Conservation (phyloP, 2,888 invertebrate genomes). For the Pocota personata region DNA sequence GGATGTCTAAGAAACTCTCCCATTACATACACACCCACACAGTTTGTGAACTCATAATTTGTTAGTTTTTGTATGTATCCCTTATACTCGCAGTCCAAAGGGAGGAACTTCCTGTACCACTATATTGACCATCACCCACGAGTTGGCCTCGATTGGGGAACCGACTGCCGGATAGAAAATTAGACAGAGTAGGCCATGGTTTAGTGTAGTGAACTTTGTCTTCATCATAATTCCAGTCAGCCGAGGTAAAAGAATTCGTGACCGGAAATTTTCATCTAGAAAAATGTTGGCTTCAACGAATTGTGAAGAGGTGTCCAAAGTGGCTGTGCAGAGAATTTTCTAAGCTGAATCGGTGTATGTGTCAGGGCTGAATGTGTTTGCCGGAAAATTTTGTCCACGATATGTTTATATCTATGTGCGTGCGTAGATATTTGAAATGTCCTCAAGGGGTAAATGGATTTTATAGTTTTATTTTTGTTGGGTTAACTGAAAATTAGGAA, state of each 20-base stretch:
- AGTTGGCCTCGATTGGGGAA: neutral
- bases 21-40: neutral
- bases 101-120: neutral
- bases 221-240: conserved; percentile 12
- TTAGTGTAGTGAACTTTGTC: neutral
- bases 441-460: too few relatives aligned
- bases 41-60: neutral
- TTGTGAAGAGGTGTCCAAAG: conserved; percentile 4
- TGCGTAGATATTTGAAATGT: too few relatives aligned
- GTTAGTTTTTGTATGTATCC: neutral
- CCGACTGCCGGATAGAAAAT: conserved; percentile 14
- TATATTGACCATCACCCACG: conserved; percentile 1
- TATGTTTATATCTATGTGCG: too few relatives aligned
- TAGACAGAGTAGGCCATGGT: neutral
- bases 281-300: neutral
- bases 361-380: too few relatives aligned
- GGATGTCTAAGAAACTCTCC: neutral
- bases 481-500: too few relatives aligned
- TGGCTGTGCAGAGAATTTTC: neutral
- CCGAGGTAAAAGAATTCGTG: conserved; percentile 26
- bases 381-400: too few relatives aligned
- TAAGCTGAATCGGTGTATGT: too few relatives aligned
- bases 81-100: neutral
- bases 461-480: too few relatives aligned
- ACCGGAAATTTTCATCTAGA: conserved; percentile 28